Evolutionary conservation across 2,888 invertebrate species (phyloP).

Genomic region (Adela reaumurella): DNA sequence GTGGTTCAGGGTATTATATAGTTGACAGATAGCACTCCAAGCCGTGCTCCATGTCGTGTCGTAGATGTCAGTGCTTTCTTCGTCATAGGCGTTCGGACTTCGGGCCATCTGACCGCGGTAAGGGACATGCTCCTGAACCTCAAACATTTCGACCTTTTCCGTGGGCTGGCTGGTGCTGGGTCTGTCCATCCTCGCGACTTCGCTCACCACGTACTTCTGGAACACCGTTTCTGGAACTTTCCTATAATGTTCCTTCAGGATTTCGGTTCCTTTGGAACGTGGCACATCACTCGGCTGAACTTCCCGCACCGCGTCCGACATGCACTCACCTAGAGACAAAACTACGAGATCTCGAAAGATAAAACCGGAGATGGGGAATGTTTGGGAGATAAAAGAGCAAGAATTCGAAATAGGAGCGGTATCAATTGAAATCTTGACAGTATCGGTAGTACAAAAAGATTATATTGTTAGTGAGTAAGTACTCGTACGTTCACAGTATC

Average conservation of each 20-base stretch:
- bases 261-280: neutral
- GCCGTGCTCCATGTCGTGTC: constrained; percentile 35
- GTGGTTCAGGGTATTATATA: constrained; percentile 43
- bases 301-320: neutral
- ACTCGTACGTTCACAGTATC: neutral
- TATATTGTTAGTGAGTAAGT: neutral
- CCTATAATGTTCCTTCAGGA: too few relatives aligned
- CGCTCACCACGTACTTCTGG: neutral
- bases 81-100: constrained; percentile 37
- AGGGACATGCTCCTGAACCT: constrained; percentile 45
- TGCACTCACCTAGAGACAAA: neutral
- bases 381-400: neutral
- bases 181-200: constrained; percentile 2
- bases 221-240: neutral
- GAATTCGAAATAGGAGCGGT: neutral
- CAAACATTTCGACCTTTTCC: constrained; percentile 41
- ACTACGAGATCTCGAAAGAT: neutral
- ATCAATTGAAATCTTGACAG: neutral
- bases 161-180: constrained; percentile 25
- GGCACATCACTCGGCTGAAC: neutral
- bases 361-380: neutral
- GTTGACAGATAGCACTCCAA: constrained; percentile 40
- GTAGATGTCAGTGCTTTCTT: constrained; percentile 34
- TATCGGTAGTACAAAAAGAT: neutral
- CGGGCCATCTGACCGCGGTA: constrained; percentile 42